Evolutionary conservation across 2,113 vertebrate species (phyloP), one percentile per base, ranked within the genome.

Genomic region (Coryphaenoides rupestris): DNA sequence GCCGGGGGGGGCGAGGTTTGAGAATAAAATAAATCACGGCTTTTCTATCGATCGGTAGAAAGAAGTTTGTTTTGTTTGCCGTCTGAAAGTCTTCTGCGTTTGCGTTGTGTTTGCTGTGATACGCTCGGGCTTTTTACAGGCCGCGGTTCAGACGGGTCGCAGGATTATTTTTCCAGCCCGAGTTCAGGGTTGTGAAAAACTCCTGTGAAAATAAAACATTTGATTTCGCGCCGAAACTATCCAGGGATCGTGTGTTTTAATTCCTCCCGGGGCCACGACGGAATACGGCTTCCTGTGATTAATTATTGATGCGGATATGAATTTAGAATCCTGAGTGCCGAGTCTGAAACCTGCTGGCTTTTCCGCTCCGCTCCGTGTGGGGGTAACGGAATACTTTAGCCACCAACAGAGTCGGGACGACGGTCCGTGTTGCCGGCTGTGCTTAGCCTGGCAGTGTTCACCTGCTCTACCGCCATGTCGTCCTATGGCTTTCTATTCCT

Each of bases 401-500:
- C n/a, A n/a, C n/a, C n/a, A n/a, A n/a, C n/a, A n/a, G n/a, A n/a
- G n/a, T n/a, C n/a, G n/a, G n/a, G n/a, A n/a, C n/a, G n/a, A n/a
- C n/a, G n/a, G n/a, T n/a, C n/a, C n/a, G n/a, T n/a, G n/a, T n/a
- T n/a, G n/a, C n/a, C n/a, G n/a, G n/a, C n/a, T n/a, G n/a, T n/a
- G n/a, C n/a, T n/a, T n/a, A n/a, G n/a, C n/a, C n/a, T n/a, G n/a
- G n/a, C n/a, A n/a, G n/a, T n/a, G n/a, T n/a, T n/a, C n/a, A n/a
- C n/a, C n/a, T n/a, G n/a, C n/a, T n/a, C n/a, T n/a, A n/a, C n/a
- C n/a, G n/a, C 89, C 93, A 89, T 78, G 86, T 93, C 89, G 94
- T 92, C 87, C 84, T 98, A 98, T 98, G 96, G 96, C 96, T 98
- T 98, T 98, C 95, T 98, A 98, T 98, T 98, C 96, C 96, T 98